A percentile compares a stretch with the other conserved stretches of the same genome.
Conservation (phyloP, 2,113 vertebrate species). For the Psephotus haematonotus region DNA sequence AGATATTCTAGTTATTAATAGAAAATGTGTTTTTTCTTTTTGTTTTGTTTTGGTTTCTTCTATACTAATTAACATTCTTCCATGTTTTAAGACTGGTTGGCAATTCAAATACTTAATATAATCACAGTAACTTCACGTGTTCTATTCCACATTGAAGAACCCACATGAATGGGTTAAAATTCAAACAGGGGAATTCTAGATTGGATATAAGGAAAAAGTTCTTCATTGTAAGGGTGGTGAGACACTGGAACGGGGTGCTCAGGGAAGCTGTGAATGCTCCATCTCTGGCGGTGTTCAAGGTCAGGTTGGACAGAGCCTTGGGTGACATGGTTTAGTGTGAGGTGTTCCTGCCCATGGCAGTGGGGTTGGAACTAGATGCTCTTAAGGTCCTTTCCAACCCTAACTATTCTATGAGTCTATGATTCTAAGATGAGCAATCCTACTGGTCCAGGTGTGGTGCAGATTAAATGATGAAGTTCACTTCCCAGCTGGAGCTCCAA, state of each 20-base stretch:
- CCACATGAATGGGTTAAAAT: neutral
- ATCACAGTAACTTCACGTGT: neutral
- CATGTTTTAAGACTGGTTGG: slow-evolving; percentile 23
- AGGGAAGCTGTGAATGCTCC: too few species aligned
- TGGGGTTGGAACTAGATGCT: neutral
- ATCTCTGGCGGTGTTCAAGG: too few species aligned
- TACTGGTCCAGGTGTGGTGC: neutral
- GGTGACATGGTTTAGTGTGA: neutral
- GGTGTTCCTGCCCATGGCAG: neutral
- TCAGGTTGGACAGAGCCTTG: too few species aligned
- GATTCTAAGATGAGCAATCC: neutral
- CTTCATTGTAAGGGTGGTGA: too few species aligned
- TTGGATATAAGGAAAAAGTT: too few species aligned
- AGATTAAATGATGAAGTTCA: neutral
- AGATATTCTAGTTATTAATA: slow-evolving; percentile 54
- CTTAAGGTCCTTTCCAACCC: neutral
- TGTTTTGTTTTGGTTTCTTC: neutral
- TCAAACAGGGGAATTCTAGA: too few species aligned
- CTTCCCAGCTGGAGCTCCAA: neutral
- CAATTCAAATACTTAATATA: neutral
- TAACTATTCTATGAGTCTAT: neutral
- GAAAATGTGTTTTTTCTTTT: slow-evolving; percentile 29
- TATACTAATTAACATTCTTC: slow-evolving; percentile 18
- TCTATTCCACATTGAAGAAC: neutral
- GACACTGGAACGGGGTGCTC: too few species aligned